phyloP scores from a whole-genome alignment of 1,140 invertebrate genomes.

The Leptoteleia sp. region DNA sequence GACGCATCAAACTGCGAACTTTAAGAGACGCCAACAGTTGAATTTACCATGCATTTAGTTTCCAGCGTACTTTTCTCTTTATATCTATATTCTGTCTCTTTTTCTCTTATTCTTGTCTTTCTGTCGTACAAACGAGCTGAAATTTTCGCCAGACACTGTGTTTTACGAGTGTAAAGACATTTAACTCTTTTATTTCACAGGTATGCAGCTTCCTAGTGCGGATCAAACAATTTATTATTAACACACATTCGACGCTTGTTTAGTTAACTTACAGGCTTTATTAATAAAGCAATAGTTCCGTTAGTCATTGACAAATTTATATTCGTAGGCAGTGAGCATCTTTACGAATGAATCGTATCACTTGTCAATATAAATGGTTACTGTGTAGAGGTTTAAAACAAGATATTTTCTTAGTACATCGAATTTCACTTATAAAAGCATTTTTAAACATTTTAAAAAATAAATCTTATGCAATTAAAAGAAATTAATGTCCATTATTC shows the following conservation, averaged over 20 bases:
- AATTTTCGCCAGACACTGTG: slow-evolving; percentile 43
- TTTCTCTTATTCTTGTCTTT: slow-evolving; percentile 36
- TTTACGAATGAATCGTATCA: slow-evolving; percentile 17
- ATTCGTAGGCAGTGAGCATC: slow-evolving; percentile 28
- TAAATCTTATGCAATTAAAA: no score
- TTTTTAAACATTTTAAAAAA: no score
- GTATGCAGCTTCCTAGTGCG: slow-evolving; percentile 78
- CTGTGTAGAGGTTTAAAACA: slow-evolving; percentile 8
- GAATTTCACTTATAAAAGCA: no score
- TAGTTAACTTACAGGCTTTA: slow-evolving; percentile 74
- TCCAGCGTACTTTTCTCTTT: slow-evolving; percentile 21
- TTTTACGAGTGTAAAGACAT: slow-evolving; percentile 65
- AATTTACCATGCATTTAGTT: slow-evolving; percentile 44
- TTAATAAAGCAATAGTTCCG: slow-evolving; percentile 54
- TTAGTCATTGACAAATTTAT: slow-evolving; percentile 20
- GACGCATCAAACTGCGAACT: no score
- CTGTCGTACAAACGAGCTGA: slow-evolving; percentile 46
- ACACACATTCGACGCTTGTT: slow-evolving; percentile 71
- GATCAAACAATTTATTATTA: slow-evolving; percentile 73
- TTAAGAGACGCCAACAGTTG: slow-evolving; percentile 10
- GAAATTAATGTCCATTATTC: no score
- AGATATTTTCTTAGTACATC: no score
- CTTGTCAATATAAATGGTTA: slow-evolving; percentile 4
- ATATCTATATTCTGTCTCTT: slow-evolving; percentile 31
- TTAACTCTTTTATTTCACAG: slow-evolving; percentile 76